phyloP scores from a whole-genome alignment of 2,113 vertebrate species.

The human region GRCh38 chr5:157902501-157903000 shows the following conservation, averaged over 20 bases:
- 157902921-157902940: not conserved
- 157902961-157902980: not conserved
- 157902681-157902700: not conserved
- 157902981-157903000: not conserved
- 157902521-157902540: not conserved
- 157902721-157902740: not conserved
- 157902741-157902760: not conserved
- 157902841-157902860: not conserved
- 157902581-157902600: not conserved
- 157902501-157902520: not conserved
- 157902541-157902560: not conserved
- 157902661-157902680: conserved; percentile 23
- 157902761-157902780: not conserved
- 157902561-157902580: conserved; percentile 4
- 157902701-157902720: not conserved
- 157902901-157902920: not conserved
- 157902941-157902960: not conserved
- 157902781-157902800: not conserved
- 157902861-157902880: not conserved
- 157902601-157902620: not conserved
- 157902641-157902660: conserved; percentile 3
- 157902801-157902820: not conserved
- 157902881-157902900: not conserved
- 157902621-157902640: not conserved
- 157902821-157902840: not conserved